These are phyloP conservation scores for Aleiodes testaceus DNA, from an alignment of 2,888 invertebrate species.

Conservation along the genomic window DNA sequence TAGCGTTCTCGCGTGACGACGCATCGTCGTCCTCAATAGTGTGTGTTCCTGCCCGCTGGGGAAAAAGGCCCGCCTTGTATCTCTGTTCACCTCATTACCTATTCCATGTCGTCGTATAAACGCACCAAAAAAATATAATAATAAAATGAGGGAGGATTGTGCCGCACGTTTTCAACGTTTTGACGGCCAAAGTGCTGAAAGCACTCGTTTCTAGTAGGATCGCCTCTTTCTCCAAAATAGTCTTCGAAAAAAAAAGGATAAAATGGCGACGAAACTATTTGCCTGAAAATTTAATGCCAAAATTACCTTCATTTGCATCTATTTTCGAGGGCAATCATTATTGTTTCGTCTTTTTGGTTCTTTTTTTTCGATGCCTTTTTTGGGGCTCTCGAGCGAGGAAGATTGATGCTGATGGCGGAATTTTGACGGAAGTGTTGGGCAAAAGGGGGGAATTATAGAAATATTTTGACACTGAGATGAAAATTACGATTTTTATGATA, in stretches of 20 bases:
- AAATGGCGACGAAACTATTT: too few species aligned
- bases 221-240: constrained; percentile 30
- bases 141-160: constrained; percentile 19
- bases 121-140: background rate
- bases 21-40: constrained; percentile 55
- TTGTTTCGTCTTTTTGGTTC: background rate
- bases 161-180: background rate
- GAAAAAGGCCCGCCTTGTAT: constrained; percentile 60
- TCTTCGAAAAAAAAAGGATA: background rate
- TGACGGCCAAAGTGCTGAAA: background rate
- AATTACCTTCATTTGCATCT: too few species aligned
- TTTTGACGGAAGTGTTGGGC: too few species aligned
- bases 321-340: background rate
- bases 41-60: constrained; percentile 52
- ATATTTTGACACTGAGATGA: too few species aligned
- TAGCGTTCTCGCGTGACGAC: constrained; percentile 68
- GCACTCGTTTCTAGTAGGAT: background rate
- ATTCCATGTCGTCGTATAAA: constrained; percentile 36
- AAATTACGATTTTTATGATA: too few species aligned
- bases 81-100: constrained; percentile 50
- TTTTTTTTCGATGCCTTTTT: background rate
- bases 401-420: background rate
- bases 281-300: too few species aligned
- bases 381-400: background rate
- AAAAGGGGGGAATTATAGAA: too few species aligned